phyloP scores from a whole-genome alignment of 2,797 vertebrate species.

The Steatocranus sp. region DNA sequence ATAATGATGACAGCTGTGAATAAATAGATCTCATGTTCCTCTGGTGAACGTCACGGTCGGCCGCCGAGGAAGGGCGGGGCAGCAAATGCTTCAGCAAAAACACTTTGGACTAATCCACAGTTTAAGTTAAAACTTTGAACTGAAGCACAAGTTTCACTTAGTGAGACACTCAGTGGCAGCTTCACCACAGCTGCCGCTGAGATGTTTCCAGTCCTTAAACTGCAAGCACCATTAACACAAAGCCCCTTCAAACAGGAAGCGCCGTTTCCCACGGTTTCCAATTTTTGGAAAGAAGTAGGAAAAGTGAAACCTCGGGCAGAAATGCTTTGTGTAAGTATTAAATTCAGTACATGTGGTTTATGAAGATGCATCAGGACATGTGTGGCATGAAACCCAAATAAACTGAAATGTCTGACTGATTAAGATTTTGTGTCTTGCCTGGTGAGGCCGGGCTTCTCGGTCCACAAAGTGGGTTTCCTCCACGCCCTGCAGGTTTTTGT shows the following conservation, averaged over 20 bases:
- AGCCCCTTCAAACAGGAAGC: not conserved
- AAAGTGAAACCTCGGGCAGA: not conserved
- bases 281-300: not conserved
- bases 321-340: not conserved
- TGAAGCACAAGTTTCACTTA: not conserved
- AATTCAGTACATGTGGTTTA: not conserved
- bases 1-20: not conserved
- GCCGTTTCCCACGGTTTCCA: not conserved
- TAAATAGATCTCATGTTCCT: not conserved
- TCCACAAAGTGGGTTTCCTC: conserved; percentile 80
- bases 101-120: not conserved
- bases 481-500: conserved; percentile 75
- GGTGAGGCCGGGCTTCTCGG: conserved; percentile 82
- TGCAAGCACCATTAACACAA: conserved; percentile 22
- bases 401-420: not conserved
- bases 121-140: not conserved
- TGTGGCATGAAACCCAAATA: not conserved
- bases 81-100: not conserved
- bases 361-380: not conserved
- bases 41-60: not conserved
- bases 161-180: not conserved
- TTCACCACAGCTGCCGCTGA: conserved; percentile 2
- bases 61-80: not conserved
- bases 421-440: conserved; percentile 65
- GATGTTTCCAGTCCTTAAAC: conserved; percentile 37